phyloP scores from a whole-genome alignment of 2,113 vertebrate species.

The Scomber japonicus region DNA sequence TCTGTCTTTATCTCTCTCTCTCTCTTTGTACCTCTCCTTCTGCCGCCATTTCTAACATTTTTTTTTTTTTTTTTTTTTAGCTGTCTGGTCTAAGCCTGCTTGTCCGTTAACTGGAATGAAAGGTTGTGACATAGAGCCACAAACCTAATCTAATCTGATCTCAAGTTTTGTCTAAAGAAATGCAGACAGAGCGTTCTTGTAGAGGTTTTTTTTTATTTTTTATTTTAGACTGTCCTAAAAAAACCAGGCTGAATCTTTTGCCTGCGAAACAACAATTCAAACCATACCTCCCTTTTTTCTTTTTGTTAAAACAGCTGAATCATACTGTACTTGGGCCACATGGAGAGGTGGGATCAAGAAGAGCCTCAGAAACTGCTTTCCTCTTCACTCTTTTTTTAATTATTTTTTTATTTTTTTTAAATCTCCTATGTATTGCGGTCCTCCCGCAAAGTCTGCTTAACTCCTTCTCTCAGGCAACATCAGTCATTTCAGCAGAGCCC shows the following conservation, averaged over 20 bases:
- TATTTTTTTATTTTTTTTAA: not conserved
- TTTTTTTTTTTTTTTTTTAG: conserved; percentile 31
- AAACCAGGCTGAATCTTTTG: not conserved
- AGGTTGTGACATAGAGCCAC: conserved; percentile 59
- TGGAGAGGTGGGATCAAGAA: conserved; percentile 54
- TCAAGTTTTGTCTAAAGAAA: conserved; percentile 6
- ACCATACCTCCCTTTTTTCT: conserved; percentile 4
- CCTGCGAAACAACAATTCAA: conserved; percentile 29
- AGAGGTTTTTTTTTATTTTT: not conserved
- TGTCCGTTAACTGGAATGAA: conserved; percentile 71
- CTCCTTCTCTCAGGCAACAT: conserved; percentile 49
- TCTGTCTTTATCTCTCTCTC: conserved; percentile 14
- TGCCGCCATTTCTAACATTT: conserved; percentile 37
- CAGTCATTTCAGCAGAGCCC: conserved; percentile 57
- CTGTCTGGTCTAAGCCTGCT: conserved; percentile 74
- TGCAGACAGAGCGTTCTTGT: conserved; percentile 1
- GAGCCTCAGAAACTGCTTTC: conserved; percentile 34
- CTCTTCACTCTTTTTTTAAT: not conserved
- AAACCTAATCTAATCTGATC: conserved; percentile 43
- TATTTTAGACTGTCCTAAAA: not conserved
- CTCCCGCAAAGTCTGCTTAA: conserved; percentile 15
- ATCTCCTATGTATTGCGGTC: conserved; percentile 27
- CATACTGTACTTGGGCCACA: conserved; percentile 27
- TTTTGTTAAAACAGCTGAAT: conserved; percentile 31
- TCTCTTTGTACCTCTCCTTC: conserved; percentile 2